Evolutionary conservation across 1,140 invertebrate genomes (phyloP), one percentile per base, ranked within the genome.

Genomic region (Bombus sylvicola): DNA sequence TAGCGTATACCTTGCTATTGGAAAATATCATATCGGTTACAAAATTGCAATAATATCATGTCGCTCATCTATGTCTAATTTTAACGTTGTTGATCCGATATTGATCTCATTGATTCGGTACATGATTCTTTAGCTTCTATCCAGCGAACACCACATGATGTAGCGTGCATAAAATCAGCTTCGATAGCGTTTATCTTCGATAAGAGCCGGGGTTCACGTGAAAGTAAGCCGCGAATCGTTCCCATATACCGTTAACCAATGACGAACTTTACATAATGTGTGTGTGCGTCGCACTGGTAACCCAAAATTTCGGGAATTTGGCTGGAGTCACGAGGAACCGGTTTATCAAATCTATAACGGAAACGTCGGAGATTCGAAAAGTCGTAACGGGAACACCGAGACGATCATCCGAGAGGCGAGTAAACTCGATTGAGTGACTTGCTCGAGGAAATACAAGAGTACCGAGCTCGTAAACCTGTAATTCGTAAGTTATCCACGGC

Each of bases 281-380:
- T n/a, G 41, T 47, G 83, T 31, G n/a, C n/a, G 77, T 64, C 66
- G 80, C 79, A 77, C 79, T 77, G 76, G 83, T 89, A 89, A 89
- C 81, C 80, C 72, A 81, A 90, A 90, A 89, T 90, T 90, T 90
- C 53, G 79, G 68, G 86, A 90, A 90, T 90, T 69, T 85, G 41
- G 53, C 47, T 15, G 41, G 31, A n/a, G 10, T 13, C n/a, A 15
- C 8, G 37, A 5, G 59, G 73, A 90, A 90, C 88, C 88, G 89
- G 89, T 90, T 85, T 66, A 39, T 37, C 86, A 87, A 71, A 90
- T 85, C 77, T 89, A 72, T 90, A 89, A 85, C 89, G 81, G 86
- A 88, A 76, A 90, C 57, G 41, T 22, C 53, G 73, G 66, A 68
- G 71, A 87, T 82, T 85, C 74, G 73, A 79, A 85, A 88, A 83